Base-by-base conservation (phyloP, 2,113 vertebrate genomes). In the Tragelaphus strepsiceros region DNA sequence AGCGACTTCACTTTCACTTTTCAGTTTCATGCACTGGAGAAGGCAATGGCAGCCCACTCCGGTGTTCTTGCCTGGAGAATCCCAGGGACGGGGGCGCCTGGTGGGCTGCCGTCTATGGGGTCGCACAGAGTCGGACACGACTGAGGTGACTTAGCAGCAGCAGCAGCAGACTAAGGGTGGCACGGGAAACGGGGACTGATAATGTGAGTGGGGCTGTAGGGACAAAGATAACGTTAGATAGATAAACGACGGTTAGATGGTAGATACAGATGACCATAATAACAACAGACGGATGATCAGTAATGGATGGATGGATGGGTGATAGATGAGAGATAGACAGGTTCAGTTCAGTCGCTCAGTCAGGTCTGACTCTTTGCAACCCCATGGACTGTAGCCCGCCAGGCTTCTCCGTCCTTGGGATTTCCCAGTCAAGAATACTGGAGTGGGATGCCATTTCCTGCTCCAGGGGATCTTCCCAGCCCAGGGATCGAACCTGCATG, bases 221-320 rank as follows among this genome's bases (percentile, higher is more conserved):
- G 30, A 6, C 10, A 6, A 35, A 15, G 54, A n/a, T 28, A 3
- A 22, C 11, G 14, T 54, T 7, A 43, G 67, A n/a, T 17, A 49
- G 85, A 49, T 8, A 24, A 2, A 74, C 1, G 77, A 21, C 22
- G 14, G 71, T 39, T 2, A 9, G 54, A 30, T 0, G 7, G 32
- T 1, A 6, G 35, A 5, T 1, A 39, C 14, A 43, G 83, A 5
- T 24, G 32, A 13, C 13, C 24, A 2, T 5, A 21, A 12, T 11
- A 71, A 21, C 0, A 6, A 21, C 4, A 35, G 64, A 71, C 58
- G 0, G 21, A 11, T 3, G 46, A 6, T 1, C 8, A 35, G 22
- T 1, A 30, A 7, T 0, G 12, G 26, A 6, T 1, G 56, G n/a
- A 39, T 21, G n/a, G 17, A 4, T 11, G 67, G n/a, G n/a, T 6